A percentile compares a stretch with the other conserved stretches of the same genome.
Evolutionary conservation across 2,797 vertebrate species (phyloP).

Genomic region (Sebastes nivosus): DNA sequence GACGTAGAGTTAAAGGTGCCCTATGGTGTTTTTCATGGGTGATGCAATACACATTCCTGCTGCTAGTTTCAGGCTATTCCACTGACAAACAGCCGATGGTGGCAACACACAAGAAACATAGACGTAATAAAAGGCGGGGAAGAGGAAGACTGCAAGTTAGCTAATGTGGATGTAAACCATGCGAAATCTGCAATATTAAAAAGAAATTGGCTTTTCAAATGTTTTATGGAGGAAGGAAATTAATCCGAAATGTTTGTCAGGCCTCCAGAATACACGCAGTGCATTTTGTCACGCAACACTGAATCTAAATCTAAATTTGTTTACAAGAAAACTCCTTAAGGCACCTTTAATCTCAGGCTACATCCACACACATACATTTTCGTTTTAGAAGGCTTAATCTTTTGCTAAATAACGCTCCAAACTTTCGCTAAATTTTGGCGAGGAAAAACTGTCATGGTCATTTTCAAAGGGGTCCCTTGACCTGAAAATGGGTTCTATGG

Average conservation of each 20-base stretch:
- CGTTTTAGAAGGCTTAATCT: background rate
- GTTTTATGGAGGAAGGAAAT: background rate
- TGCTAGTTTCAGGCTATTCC: background rate
- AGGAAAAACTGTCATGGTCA: too few relatives aligned
- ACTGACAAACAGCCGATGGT: background rate
- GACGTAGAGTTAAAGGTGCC: background rate
- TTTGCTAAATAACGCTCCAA: background rate
- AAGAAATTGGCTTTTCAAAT: background rate
- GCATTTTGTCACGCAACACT: background rate
- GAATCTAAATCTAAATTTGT: background rate
- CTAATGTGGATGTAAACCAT: background rate
- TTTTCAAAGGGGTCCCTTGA: too few relatives aligned
- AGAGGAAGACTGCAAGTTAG: background rate
- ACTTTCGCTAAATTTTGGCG: background rate
- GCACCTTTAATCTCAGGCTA: background rate
- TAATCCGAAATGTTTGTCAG: too few relatives aligned
- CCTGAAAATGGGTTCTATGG: too few relatives aligned
- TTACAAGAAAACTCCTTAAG: background rate
- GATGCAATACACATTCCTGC: background rate
- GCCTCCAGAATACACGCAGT: background rate
- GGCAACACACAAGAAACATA: background rate
- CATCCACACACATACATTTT: background rate
- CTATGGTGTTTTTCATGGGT: too few relatives aligned
- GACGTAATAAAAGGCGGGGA: background rate
- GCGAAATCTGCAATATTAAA: too few relatives aligned